A percentile compares a stretch with the other conserved stretches of the same genome.
Evolutionary conservation across 2,113 vertebrate genomes (phyloP).

Genomic region (Pipa parva): DNA sequence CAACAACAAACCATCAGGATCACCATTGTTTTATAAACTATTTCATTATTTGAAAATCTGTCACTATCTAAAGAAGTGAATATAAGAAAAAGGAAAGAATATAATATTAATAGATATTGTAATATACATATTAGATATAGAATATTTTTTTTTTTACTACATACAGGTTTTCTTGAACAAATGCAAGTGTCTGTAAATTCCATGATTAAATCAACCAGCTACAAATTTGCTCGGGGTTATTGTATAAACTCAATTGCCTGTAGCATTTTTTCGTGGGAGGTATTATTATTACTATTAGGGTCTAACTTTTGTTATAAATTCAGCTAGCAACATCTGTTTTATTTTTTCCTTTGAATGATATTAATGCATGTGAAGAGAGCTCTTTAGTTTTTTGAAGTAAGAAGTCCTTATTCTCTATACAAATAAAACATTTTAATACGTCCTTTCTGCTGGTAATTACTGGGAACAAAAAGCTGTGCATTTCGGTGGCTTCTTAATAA

Average conservation of each 20-base stretch:
- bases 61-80: too few species aligned
- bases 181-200: not conserved
- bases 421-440: slow-evolving; percentile 6
- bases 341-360: not conserved
- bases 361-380: slow-evolving; percentile 20
- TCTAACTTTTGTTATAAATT: slow-evolving; percentile 20
- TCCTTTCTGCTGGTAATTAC: slow-evolving; percentile 21
- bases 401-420: not conserved
- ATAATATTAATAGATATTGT: too few species aligned
- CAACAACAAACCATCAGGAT: too few species aligned
- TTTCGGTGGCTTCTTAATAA: slow-evolving; percentile 4
- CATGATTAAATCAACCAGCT: slow-evolving; percentile 4
- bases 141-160: too few species aligned
- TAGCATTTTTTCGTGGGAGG: slow-evolving; percentile 19
- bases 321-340: slow-evolving; percentile 20
- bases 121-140: too few species aligned
- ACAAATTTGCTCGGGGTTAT: slow-evolving; percentile 1
- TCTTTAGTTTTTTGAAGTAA: slow-evolving; percentile 13
- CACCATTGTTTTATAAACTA: too few species aligned
- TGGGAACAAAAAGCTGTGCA: slow-evolving; percentile 4
- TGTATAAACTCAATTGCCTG: slow-evolving; percentile 25
- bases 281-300: slow-evolving; percentile 8
- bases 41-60: too few species aligned
- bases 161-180: not conserved
- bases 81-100: too few species aligned